phyloP scores from a whole-genome alignment of 2,797 vertebrate species.

The Enteromius viviparus region DNA sequence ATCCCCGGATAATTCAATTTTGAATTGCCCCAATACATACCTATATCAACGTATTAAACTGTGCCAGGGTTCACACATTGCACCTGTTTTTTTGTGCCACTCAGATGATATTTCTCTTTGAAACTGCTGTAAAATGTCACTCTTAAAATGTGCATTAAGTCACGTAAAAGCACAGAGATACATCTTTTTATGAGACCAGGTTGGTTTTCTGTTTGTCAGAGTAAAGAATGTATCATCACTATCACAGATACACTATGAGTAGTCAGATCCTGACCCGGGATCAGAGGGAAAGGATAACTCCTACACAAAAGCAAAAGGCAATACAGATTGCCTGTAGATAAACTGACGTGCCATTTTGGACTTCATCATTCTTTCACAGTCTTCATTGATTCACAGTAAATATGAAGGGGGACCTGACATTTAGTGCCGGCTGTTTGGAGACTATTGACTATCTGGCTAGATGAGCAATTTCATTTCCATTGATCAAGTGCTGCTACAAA shows the following conservation, averaged over 20 bases:
- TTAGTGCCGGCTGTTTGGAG: constrained; percentile 56
- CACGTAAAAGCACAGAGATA: no score
- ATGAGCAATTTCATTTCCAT: constrained; percentile 62
- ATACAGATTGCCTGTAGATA: constrained; percentile 55
- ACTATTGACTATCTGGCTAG: constrained; percentile 58
- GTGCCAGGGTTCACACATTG: no score
- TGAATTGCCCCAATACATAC: no score
- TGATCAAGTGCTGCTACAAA: constrained; percentile 56
- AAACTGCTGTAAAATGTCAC: no score
- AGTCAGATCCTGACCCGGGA: constrained; percentile 16
- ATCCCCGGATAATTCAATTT: no score
- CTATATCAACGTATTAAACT: no score
- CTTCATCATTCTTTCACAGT: constrained; percentile 54
- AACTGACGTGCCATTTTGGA: constrained; percentile 56
- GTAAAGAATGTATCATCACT: background rate
- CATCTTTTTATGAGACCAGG: no score
- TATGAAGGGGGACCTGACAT: constrained; percentile 58
- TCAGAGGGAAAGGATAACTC: constrained; percentile 50
- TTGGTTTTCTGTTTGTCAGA: background rate
- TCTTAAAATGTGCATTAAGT: no score
- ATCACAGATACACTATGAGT: constrained; percentile 16
- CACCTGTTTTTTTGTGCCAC: no score
- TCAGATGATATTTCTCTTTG: no score
- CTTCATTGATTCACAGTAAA: constrained; percentile 53
- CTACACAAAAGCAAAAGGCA: constrained; percentile 48